Conservation (phyloP, 1,140 invertebrate genomes). For the Drosophila cardini region DNA sequence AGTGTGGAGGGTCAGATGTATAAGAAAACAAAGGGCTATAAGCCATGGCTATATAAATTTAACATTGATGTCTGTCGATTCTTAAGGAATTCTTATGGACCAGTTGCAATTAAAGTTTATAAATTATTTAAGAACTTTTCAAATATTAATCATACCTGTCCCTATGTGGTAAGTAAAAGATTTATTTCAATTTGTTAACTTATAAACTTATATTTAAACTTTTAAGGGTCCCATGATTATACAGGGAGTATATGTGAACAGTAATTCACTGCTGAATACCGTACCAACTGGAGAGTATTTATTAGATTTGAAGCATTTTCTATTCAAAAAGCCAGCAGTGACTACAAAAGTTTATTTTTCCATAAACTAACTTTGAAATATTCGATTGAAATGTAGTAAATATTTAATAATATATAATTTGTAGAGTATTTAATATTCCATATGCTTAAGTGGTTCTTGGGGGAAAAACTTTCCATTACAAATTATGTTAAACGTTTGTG, state of each 20-base stretch:
- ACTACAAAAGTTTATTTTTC: conserved; percentile 25
- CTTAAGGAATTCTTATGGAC: not conserved
- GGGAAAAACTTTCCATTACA: not conserved
- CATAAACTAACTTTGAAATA: not conserved
- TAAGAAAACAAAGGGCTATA: conserved; percentile 39
- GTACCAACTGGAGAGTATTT: conserved; percentile 39
- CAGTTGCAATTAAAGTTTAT: conserved; percentile 8
- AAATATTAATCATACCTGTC: conserved; percentile 46
- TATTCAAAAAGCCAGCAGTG: conserved; percentile 19
- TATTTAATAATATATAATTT: no score
- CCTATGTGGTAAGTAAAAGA: conserved; percentile 20
- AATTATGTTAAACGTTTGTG: conserved; percentile 4
- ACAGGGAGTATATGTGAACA: conserved; percentile 15
- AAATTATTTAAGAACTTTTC: conserved; percentile 34
- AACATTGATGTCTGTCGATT: conserved; percentile 36
- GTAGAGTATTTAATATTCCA: no score
- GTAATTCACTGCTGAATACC: not conserved
- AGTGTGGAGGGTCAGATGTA: not conserved
- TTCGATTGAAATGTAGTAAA: not conserved
- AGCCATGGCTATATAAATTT: conserved; percentile 20
- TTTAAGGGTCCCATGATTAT: conserved; percentile 34
- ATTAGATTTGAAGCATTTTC: not conserved
- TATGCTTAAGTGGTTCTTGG: no score
- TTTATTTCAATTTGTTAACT: no score
- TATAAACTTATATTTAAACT: not conserved